Conservation (phyloP, 2,888 invertebrate species). For the Orthonychiurus folsomi region DNA sequence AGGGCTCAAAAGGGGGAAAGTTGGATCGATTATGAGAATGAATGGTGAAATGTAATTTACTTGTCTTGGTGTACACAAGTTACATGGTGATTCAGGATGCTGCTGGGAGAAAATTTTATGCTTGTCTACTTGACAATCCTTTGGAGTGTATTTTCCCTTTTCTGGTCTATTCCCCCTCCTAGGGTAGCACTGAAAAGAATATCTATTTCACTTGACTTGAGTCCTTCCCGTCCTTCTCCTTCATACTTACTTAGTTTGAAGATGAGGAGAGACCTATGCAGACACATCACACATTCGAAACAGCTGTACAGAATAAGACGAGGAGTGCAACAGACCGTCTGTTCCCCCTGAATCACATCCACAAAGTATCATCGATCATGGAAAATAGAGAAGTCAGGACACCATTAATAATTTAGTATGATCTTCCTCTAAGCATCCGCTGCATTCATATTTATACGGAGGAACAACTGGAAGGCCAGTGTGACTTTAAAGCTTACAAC, state of each 20-base stretch:
- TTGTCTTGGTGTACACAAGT: slow-evolving; percentile 14
- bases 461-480: neutral
- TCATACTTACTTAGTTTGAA: neutral
- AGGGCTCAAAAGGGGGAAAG: slow-evolving; percentile 15
- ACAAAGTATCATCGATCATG: slow-evolving; percentile 21
- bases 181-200: slow-evolving; percentile 2
- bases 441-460: neutral
- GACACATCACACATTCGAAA: neutral
- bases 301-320: neutral
- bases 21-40: slow-evolving; percentile 21
- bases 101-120: slow-evolving; percentile 18
- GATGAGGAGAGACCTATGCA: neutral
- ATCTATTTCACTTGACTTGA: slow-evolving; percentile 4
- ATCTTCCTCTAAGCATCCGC: slow-evolving; percentile 13
- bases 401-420: slow-evolving; percentile 23
- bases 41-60: slow-evolving; percentile 19
- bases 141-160: slow-evolving; percentile 10
- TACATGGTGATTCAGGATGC: slow-evolving; percentile 18
- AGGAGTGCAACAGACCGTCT: neutral
- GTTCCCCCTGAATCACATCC: neutral
- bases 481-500: slow-evolving; percentile 1
- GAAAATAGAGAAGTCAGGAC: slow-evolving; percentile 18
- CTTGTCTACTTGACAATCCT: slow-evolving; percentile 20
- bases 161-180: neutral
- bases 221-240: neutral